A percentile compares a stretch with the other conserved stretches of the same genome.
These are phyloP conservation scores for Zhengitettix transpicula DNA, from an alignment of 2,888 invertebrate species.

Conservation along the genomic window DNA sequence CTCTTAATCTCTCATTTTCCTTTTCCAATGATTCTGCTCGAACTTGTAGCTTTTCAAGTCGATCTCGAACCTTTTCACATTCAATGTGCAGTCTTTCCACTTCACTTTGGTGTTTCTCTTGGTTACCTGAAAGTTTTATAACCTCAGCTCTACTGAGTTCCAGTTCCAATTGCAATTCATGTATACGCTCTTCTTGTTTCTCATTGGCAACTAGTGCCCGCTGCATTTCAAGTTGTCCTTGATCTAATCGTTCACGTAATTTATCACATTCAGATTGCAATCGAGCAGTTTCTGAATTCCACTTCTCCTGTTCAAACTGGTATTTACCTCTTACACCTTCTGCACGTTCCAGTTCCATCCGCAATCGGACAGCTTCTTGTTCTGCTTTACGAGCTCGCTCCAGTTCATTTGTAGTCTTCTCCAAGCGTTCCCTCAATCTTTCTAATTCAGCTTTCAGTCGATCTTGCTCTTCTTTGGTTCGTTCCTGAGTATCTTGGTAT, in stretches of 20 bases:
- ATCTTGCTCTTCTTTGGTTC: conserved; percentile 58
- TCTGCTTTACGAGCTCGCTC: conserved; percentile 56
- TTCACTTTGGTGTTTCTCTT: conserved; percentile 66
- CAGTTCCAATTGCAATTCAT: conserved; percentile 64
- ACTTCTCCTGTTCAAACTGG: conserved; percentile 55
- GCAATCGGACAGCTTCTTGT: conserved; percentile 45
- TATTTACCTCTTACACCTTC: conserved; percentile 68
- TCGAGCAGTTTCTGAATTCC: conserved; percentile 36
- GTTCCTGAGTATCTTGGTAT: conserved; percentile 50
- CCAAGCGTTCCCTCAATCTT: conserved; percentile 58
- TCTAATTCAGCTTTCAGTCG: conserved; percentile 66
- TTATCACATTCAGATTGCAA: conserved; percentile 43
- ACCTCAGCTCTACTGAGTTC: conserved; percentile 66
- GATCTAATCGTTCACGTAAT: conserved; percentile 58
- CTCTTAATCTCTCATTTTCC: conserved; percentile 60
- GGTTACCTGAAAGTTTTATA: conserved; percentile 49
- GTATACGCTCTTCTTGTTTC: conserved; percentile 54
- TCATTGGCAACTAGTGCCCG: conserved; percentile 43
- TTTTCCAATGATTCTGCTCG: conserved; percentile 49
- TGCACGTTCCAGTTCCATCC: conserved; percentile 52
- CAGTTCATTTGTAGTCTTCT: conserved; percentile 64
- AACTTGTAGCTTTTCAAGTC: conserved; percentile 66
- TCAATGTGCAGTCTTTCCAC: conserved; percentile 74
- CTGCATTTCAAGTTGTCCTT: conserved; percentile 56
- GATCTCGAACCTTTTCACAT: conserved; percentile 72